phyloP scores from a whole-genome alignment of 2,113 vertebrate species.

The Erythrocercus mccallii region DNA sequence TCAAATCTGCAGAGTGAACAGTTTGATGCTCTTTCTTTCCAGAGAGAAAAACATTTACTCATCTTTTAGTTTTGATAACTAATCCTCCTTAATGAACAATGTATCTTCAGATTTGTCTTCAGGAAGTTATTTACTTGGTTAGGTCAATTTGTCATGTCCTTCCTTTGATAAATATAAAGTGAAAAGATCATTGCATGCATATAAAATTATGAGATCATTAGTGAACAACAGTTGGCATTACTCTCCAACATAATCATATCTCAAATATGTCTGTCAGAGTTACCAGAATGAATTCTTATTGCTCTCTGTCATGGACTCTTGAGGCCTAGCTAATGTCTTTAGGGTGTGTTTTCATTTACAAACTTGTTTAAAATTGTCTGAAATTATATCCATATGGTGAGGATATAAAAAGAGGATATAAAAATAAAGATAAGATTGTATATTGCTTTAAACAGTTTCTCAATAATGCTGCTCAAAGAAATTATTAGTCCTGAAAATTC shows the following conservation, averaged over 20 bases:
- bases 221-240: not conserved
- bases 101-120: not conserved
- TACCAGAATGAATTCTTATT: not conserved
- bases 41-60: not conserved
- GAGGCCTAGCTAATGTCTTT: not conserved
- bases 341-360: not conserved
- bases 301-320: not conserved
- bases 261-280: constrained; percentile 5
- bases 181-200: not conserved
- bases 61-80: not conserved
- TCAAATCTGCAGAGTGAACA: not conserved
- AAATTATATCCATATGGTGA: not conserved
- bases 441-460: not conserved
- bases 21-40: not conserved
- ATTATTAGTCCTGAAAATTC: not conserved
- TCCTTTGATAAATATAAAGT: not conserved
- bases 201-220: not conserved
- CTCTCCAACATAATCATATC: constrained; percentile 9
- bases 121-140: not conserved
- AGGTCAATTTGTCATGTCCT: not conserved
- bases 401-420: not conserved
- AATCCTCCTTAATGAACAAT: not conserved
- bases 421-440: not conserved
- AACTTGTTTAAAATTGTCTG: not conserved
- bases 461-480: not conserved